Percentiles rank a stretch among this genome's conserved stretches.
Conservation (phyloP, 2,113 vertebrate species). For the Chaetops frenatus region DNA sequence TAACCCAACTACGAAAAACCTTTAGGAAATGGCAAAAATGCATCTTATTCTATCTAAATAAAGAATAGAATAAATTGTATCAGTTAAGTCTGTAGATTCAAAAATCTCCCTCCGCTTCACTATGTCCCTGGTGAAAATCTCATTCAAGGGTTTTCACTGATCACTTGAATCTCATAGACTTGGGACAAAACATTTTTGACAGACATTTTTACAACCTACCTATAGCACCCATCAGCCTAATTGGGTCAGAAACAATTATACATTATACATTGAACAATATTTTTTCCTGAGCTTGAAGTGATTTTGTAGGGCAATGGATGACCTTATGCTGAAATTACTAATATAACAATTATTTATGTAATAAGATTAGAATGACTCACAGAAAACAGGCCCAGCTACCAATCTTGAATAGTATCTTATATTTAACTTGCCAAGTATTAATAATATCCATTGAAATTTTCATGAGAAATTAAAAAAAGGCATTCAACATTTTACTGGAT, state of each 20-base stretch:
- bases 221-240: not conserved
- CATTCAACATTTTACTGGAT: not conserved
- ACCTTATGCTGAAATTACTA: not conserved
- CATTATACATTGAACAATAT: too few species aligned
- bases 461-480: not conserved
- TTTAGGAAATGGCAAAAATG: not conserved
- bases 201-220: not conserved
- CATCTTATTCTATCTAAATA: not conserved
- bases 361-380: not conserved
- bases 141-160: not conserved
- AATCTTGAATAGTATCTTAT: not conserved
- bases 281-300: not conserved
- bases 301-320: not conserved
- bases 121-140: not conserved
- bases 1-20: not conserved
- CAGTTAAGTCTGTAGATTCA: not conserved
- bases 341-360: not conserved
- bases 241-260: too few species aligned
- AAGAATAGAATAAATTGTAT: not conserved
- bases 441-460: not conserved
- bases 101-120: not conserved
- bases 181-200: not conserved
- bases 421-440: not conserved
- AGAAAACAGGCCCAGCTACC: not conserved
- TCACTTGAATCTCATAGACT: not conserved